phyloP scores from a whole-genome alignment of 2,797 vertebrate species.

The Acestrorhynchus altus region DNA sequence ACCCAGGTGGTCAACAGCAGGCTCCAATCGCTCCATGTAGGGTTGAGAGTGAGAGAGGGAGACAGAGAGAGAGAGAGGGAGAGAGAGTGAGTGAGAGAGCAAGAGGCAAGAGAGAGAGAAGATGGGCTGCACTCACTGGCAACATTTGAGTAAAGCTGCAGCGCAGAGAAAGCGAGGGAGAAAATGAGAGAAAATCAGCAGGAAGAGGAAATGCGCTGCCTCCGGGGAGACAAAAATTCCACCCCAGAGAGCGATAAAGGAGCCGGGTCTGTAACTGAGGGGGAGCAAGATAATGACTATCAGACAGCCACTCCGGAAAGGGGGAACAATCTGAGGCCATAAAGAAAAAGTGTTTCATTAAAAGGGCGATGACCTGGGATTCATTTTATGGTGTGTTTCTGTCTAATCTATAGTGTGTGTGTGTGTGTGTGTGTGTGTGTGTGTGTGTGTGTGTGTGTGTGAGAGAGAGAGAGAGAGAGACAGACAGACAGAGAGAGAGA shows the following conservation, averaged over 20 bases:
- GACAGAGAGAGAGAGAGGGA: neutral
- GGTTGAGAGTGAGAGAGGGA: slow-evolving; percentile 9
- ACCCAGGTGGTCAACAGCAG: slow-evolving; percentile 42
- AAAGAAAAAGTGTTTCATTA: slow-evolving; percentile 40
- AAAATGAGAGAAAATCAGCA: slow-evolving; percentile 32
- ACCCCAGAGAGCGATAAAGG: slow-evolving; percentile 9
- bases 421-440: neutral
- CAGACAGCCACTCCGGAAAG: slow-evolving; percentile 15
- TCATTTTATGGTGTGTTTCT: slow-evolving; percentile 20
- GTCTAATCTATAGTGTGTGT: neutral
- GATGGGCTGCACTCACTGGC: neutral
- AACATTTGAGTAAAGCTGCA: slow-evolving; percentile 17
- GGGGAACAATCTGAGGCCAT: slow-evolving; percentile 17
- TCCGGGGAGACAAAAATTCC: slow-evolving; percentile 14
- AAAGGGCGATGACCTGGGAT: slow-evolving; percentile 18
- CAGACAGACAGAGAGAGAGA: neutral
- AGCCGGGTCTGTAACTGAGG: neutral
- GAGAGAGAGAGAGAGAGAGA: too few species aligned
- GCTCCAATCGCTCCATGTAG: slow-evolving; percentile 12
- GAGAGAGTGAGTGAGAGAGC: neutral
- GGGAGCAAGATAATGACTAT: slow-evolving; percentile 27
- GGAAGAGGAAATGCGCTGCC: slow-evolving; percentile 31
- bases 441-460: neutral
- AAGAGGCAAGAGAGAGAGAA: neutral
- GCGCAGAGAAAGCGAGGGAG: slow-evolving; percentile 9